Base-by-base conservation (phyloP, 2,888 invertebrate genomes). In the Gymnosoma rotundatum region DNA sequence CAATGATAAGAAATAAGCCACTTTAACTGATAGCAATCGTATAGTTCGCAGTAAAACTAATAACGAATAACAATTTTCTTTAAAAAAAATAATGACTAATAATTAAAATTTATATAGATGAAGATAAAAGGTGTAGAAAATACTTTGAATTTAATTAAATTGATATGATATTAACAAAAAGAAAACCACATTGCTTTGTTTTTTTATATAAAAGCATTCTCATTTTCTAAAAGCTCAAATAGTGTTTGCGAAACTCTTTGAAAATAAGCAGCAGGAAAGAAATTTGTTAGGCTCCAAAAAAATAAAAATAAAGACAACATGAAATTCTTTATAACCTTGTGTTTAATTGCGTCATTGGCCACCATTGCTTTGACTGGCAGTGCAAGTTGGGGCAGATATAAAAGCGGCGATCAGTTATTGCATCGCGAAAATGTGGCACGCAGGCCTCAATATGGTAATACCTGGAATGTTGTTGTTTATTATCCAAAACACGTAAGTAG, bases 401-500 rank as follows among this genome's bases (percentile, higher is more conserved):
- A 75, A 25, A 16, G 12, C 16, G 45, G 60, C 0, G 85, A 86
- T 54, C 20, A 64, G 20, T 45, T 85, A 25, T 36, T 87, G 48
- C 20, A 50, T 8, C 76, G 79, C 42, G 86, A 87, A 50, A 81
- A 73, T 66, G 85, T 87, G 21, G 14, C 83, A 0, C 85, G 83
- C 12, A 2, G 18, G 0, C 85, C 87, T 2, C 4, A 74, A 2
- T 64, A 58, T 16, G 78, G 80, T 38, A 58, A 67, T 21, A 76
- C 80, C 38, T 81, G 60, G 78, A 83, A 36, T 38, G 73, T 83
- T 4, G 78, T 76, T 58, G 83, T 86, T 7, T 20, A 50, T 10
- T 88, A 75, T 52, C 87, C 88, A 6, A 64, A 60, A 80, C 61
- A 83, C 42, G 88, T 88, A 83, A 86, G 87, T 86, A 14, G 8